Percentiles rank a stretch among this genome's conserved stretches.
These are phyloP conservation scores for Trachymyrmex cornetzi DNA, from an alignment of 1,140 invertebrate genomes.

Conservation along the genomic window DNA sequence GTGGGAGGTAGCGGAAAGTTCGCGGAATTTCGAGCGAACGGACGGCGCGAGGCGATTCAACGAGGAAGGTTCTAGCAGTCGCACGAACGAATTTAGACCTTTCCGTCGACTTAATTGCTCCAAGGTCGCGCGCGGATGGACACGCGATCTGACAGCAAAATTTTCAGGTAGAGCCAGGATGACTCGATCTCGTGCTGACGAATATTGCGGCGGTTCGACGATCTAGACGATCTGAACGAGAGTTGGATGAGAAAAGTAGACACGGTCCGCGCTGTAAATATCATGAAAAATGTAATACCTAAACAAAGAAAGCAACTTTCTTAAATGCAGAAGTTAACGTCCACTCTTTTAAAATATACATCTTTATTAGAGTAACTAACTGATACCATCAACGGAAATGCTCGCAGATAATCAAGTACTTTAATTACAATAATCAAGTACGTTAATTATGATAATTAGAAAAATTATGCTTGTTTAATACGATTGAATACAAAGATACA, in stretches of 20 bases:
- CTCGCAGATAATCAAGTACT: neutral
- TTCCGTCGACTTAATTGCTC: conserved; percentile 72
- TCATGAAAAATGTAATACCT: neutral
- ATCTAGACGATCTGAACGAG: conserved; percentile 5
- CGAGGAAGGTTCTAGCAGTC: conserved; percentile 66
- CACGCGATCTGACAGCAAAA: conserved; percentile 78
- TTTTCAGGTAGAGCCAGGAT: conserved; percentile 72
- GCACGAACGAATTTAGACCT: conserved; percentile 74
- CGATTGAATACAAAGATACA: neutral
- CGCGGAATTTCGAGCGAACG: conserved; percentile 67
- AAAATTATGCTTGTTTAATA: neutral
- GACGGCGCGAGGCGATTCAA: conserved; percentile 24
- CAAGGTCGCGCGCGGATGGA: conserved; percentile 77
- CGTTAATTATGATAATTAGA: neutral
- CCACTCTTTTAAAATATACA: neutral
- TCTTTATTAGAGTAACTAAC: neutral
- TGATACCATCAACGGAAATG: neutral
- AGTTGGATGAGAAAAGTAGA: neutral
- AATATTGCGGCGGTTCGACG: conserved; percentile 51
- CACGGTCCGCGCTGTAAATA: neutral
- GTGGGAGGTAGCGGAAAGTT: conserved; percentile 46
- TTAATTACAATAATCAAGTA: neutral
- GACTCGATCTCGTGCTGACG: conserved; percentile 67
- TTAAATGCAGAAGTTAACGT: neutral
- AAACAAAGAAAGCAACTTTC: neutral